Base-by-base conservation (phyloP, 2,888 invertebrate species). In the Agrotis clavis region DNA sequence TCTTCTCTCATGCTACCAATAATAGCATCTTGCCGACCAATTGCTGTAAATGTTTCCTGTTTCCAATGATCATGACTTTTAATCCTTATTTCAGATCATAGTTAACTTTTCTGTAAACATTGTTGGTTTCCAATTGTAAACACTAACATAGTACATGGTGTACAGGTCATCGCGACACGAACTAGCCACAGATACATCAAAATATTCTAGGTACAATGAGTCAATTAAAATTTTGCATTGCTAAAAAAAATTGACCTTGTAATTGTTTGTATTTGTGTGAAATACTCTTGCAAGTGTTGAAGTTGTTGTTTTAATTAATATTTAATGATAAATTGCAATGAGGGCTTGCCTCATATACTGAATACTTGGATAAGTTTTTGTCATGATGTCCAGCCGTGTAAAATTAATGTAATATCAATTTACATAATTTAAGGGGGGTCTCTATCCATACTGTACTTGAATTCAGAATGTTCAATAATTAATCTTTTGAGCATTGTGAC, bases 361-460 rank as follows among this genome's bases (percentile, higher is more conserved):
- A 41, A 41, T 41, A 41, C 41, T 41, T 41, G 41, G 41, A 41
- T 9, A 41, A 41, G 41, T 41, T 41, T 41, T 11, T 41, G 41
- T 41, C 41, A 41, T 41, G 41, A 41, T 41, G 9, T 41, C 16
- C 16, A 9, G 11, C 41, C 41, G 2, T 13, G 6, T 56, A 5
- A 35, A 57, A n/a, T n/a, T 30, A 56, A 30, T 30, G n/a, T 57
- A 4, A 48, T 48, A 19, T 21, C 25, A 25, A 53, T 13, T 47
- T 61, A 51, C 41, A 25, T 57, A 56, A 47, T 57, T 19, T 13
- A 25, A 66, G 56, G 53, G 69, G 57, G 79, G 74, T 79, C 79
- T 64, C 79, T 83, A 79, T 79, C 79, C 79, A 79, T 79, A 79
- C 80, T 74, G 25, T 73, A 51, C 25, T 47, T 57, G 9, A 25